Conservation (phyloP, 92 coral and sea anemone species). For the Parazoanthus darwini region DNA sequence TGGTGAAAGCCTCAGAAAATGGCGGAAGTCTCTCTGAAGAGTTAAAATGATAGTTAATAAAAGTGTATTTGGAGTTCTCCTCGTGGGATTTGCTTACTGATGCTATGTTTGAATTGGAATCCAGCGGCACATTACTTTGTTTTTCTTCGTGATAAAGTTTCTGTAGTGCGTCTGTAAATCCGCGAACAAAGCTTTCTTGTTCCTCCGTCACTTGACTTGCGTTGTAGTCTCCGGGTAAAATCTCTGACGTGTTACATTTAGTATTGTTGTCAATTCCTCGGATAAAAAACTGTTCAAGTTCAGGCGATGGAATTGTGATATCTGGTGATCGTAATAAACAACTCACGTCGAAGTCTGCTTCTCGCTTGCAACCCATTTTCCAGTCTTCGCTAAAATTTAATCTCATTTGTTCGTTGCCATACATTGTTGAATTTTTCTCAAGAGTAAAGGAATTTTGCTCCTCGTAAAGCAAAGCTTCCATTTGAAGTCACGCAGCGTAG, state of each 20-base stretch:
- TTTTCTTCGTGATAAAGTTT: slow-evolving; percentile 71
- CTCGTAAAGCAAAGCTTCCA: slow-evolving; percentile 65
- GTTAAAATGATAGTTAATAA: slow-evolving; percentile 81
- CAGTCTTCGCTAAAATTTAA: slow-evolving; percentile 50
- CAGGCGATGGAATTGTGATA: slow-evolving; percentile 78
- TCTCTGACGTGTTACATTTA: slow-evolving; percentile 5
- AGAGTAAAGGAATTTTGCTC: slow-evolving; percentile 61
- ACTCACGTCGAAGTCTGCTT: slow-evolving; percentile 63
- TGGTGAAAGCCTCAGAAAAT: neutral
- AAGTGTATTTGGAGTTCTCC: slow-evolving; percentile 67
- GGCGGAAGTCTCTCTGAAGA: slow-evolving; percentile 38
- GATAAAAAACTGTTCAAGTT: slow-evolving; percentile 76
- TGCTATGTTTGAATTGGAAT: slow-evolving; percentile 37
- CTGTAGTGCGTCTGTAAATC: slow-evolving; percentile 84
- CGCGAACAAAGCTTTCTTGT: slow-evolving; percentile 83
- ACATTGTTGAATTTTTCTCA: slow-evolving; percentile 52
- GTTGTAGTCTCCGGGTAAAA: slow-evolving; percentile 28
- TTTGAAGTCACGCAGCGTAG: slow-evolving; percentile 29
- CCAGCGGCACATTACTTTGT: slow-evolving; percentile 36
- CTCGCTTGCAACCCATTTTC: slow-evolving; percentile 50
- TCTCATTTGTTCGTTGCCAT: slow-evolving; percentile 50
- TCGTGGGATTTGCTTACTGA: slow-evolving; percentile 24
- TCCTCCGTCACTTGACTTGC: slow-evolving; percentile 67
- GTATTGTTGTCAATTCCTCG: slow-evolving; percentile 52
- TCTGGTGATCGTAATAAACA: slow-evolving; percentile 81